Percentiles rank a stretch among this genome's conserved stretches.
Evolutionary conservation across 2,888 invertebrate species (phyloP).

Genomic region (Vesta saturnalis): DNA sequence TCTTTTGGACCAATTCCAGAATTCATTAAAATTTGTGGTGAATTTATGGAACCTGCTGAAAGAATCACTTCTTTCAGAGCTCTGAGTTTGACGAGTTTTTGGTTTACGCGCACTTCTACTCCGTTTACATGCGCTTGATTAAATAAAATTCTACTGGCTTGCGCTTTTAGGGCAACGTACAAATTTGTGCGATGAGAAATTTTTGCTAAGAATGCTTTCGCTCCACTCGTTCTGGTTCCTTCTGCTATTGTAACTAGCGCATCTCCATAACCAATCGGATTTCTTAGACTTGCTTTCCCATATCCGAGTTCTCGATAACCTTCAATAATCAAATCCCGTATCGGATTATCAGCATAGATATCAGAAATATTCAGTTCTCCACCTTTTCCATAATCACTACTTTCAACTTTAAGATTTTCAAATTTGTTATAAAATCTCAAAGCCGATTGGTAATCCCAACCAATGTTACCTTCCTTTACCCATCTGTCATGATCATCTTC

Average conservation of each 20-base stretch:
- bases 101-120: conserved; percentile 55
- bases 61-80: conserved; percentile 69
- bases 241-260: not conserved
- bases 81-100: conserved; percentile 46
- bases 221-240: not conserved
- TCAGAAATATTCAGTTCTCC: no score
- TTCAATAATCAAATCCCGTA: not conserved
- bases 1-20: no score
- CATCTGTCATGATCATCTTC: conserved; percentile 3
- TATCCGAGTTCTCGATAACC: not conserved
- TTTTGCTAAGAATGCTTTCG: not conserved
- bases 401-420: not conserved
- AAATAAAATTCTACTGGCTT: conserved; percentile 67
- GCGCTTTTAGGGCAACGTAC: conserved; percentile 65
- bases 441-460: not conserved
- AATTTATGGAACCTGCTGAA: conserved; percentile 72
- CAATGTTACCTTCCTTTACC: not conserved
- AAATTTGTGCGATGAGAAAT: conserved; percentile 65
- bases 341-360: no score
- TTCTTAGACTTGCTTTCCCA: no score
- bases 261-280: no score
- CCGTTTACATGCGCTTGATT: conserved; percentile 59
- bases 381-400: conserved; percentile 66
- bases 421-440: not conserved
- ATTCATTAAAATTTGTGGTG: conserved; percentile 69